A percentile compares a stretch with the other conserved stretches of the same genome.
phyloP scores from a whole-genome alignment of 2,888 invertebrate genomes.

The Hanleya hanleyi region DNA sequence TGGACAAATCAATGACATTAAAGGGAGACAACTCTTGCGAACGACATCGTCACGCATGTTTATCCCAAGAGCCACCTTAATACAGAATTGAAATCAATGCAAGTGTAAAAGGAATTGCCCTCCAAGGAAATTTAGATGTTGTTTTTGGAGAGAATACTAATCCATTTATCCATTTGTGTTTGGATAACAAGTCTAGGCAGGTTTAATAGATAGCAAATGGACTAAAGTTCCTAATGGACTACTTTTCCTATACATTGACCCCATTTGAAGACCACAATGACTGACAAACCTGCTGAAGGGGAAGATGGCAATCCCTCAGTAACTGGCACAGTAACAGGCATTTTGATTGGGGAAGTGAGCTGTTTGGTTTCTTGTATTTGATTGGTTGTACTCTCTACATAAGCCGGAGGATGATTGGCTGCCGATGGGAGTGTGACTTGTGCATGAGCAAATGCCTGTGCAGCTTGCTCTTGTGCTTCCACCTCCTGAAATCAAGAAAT shows the following conservation, averaged over 20 bases:
- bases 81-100: not conserved
- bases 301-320: not conserved
- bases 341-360: not conserved
- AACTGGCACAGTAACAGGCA: not conserved
- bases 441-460: constrained; percentile 30
- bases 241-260: not conserved
- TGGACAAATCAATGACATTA: too few relatives aligned
- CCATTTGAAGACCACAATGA: constrained; percentile 1
- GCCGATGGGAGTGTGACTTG: constrained; percentile 11
- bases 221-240: too few relatives aligned
- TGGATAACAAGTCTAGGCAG: too few relatives aligned
- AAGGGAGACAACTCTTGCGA: too few relatives aligned
- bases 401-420: constrained; percentile 26
- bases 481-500: constrained; percentile 19
- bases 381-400: constrained; percentile 24
- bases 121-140: not conserved
- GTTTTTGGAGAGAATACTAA: not conserved
- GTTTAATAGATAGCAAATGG: too few relatives aligned
- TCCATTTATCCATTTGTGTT: too few relatives aligned
- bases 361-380: constrained; percentile 3
- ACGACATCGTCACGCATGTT: too few relatives aligned
- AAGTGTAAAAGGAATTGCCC: not conserved
- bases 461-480: constrained; percentile 37
- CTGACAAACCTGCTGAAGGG: not conserved
- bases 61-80: not conserved